Evolutionary conservation across 1,140 invertebrate species (phyloP), one percentile per base, ranked within the genome.

Genomic region (Neodiprion lecontei): DNA sequence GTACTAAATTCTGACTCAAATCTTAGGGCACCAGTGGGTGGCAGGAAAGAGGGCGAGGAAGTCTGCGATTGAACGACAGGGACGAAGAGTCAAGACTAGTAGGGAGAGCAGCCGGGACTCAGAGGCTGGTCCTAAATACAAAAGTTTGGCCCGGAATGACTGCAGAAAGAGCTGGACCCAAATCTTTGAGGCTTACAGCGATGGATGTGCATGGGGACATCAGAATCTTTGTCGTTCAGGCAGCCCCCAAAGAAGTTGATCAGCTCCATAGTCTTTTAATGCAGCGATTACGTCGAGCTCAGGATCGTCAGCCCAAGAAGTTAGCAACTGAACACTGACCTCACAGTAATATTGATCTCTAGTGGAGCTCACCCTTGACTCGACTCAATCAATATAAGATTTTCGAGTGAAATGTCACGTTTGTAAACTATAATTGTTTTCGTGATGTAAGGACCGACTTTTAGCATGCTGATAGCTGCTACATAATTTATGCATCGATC

Each of bases 131-230:
- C 80, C 89, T 99, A 14, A 99, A 99, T 86, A 98, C 97, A 40
- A 98, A 98, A 89, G 92, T 96, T 61, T 98, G 96, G 96, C 91
- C 95, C 5, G 97, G 94, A 65, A 99, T 99, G 97, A 93, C 94
- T 8, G 93, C 95, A 2, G 95, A 98, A 81, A 91, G 93, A 76
- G 94, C 96, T 1, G 96, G 94, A 82, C 90, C 91, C 68, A 98
- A 97, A 89, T 97, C 95, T 78, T 90, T 98, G 11, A 90, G 96
- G 69, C 90, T 98, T 74, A 98, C 96, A 2, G 97, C 96, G 0
- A 93, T 95, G 82, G 96, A 98, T 83, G 91, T 92, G 17, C 93
- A 94, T 75, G 94, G 94, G 73, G 92, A 94, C 74, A 91, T 97
- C 61, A 95, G 95, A 88, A 93, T 98, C 70, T 98, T 96, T 80